phyloP scores from a whole-genome alignment of 2,113 vertebrate species.

The Charadrius vociferus region DNA sequence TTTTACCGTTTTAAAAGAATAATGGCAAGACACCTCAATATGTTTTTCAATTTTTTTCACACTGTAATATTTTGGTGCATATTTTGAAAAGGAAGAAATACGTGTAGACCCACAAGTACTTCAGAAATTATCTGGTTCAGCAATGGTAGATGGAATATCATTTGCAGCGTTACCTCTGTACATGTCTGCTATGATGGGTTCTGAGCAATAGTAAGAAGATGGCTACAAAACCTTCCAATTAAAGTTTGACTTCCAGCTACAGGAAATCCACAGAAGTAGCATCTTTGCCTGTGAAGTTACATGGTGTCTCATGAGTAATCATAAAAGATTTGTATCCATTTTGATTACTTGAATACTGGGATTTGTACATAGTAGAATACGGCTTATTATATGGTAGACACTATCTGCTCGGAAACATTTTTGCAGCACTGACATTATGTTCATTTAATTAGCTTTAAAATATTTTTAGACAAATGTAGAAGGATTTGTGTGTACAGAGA shows the following conservation, averaged over 20 bases:
- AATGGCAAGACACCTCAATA: neutral
- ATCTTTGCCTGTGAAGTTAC: neutral
- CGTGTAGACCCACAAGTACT: neutral
- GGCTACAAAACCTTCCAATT: neutral
- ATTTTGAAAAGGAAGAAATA: neutral
- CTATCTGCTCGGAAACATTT: neutral
- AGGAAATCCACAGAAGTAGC: neutral
- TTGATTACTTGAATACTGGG: neutral
- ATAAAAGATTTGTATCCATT: neutral
- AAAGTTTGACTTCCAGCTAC: neutral
- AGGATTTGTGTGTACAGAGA: neutral
- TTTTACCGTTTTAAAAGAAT: neutral
- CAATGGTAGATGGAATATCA: neutral
- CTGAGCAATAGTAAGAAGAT: neutral
- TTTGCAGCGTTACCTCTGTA: neutral
- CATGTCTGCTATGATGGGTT: fast-evolving
- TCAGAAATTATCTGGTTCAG: neutral
- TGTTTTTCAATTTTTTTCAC: neutral
- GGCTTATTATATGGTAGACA: neutral
- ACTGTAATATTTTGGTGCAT: neutral
- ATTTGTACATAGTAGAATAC: neutral
- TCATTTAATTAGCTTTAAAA: neutral
- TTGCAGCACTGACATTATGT: neutral
- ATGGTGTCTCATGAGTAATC: neutral
- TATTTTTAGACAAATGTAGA: neutral